These are phyloP conservation scores for Lates calcarifer DNA, from an alignment of 2,113 vertebrate species.

Conservation along the genomic window DNA sequence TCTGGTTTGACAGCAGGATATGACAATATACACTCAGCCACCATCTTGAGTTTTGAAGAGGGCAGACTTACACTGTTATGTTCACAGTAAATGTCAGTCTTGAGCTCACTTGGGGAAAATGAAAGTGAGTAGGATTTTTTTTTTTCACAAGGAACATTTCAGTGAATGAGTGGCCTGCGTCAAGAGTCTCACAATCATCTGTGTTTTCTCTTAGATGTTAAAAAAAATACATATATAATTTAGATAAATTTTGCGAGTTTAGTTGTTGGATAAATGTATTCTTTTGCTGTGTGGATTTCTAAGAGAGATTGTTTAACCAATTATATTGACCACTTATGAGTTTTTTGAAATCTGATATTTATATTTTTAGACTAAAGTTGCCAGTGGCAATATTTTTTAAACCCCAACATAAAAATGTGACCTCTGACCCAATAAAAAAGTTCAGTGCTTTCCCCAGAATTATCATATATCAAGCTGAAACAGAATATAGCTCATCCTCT, in stretches of 20 bases:
- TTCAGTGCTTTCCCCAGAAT: background rate
- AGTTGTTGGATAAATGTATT: background rate
- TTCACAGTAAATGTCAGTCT: constrained; percentile 80
- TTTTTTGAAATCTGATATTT: background rate
- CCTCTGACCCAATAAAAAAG: background rate
- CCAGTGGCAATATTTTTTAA: background rate
- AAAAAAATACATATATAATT: background rate
- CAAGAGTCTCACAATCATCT: constrained; percentile 1
- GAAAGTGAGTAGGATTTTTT: constrained; percentile 36
- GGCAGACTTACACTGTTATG: constrained; percentile 61
- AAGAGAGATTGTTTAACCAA: background rate
- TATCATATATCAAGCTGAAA: background rate
- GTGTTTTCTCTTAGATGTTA: constrained; percentile 20
- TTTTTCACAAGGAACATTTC: constrained; percentile 24
- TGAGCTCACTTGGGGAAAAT: constrained; percentile 48
- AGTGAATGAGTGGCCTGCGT: constrained; percentile 39
- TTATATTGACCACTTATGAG: background rate
- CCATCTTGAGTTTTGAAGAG: constrained; percentile 59
- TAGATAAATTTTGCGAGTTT: background rate
- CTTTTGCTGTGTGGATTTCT: constrained; percentile 1
- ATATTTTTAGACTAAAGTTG: constrained; percentile 18
- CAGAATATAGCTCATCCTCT: background rate
- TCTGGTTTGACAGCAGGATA: constrained; percentile 68
- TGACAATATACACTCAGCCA: constrained; percentile 57
- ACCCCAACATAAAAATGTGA: background rate